phyloP scores from a whole-genome alignment of 2,797 vertebrate genomes.

The Hemitrygon akajei region DNA sequence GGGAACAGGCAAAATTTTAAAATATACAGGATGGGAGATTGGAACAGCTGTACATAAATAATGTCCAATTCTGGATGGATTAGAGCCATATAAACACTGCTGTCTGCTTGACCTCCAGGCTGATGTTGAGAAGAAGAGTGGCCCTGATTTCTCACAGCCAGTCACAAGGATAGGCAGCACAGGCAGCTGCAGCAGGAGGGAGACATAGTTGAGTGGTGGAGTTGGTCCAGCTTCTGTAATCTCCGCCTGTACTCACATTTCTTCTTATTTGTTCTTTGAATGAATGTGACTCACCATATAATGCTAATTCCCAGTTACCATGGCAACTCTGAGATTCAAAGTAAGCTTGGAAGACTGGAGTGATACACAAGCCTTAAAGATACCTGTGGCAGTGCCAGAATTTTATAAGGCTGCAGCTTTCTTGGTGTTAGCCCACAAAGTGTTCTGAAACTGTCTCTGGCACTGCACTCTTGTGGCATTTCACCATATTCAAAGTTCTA shows the following conservation, averaged over 20 bases:
- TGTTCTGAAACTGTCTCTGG: too few species aligned
- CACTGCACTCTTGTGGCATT: too few species aligned
- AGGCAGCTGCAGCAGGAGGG: background rate
- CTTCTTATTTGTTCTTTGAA: background rate
- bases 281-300: background rate
- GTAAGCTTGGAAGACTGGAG: background rate
- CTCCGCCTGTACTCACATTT: background rate
- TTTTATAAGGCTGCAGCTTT: background rate
- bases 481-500: too few species aligned
- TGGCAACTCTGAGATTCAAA: background rate
- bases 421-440: background rate
- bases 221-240: too few species aligned
- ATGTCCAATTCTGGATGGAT: background rate
- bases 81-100: background rate
- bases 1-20: background rate
- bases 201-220: background rate
- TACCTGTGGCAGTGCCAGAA: too few species aligned
- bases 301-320: background rate
- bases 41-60: background rate
- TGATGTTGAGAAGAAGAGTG: background rate
- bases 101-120: background rate
- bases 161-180: background rate
- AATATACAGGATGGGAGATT: background rate
- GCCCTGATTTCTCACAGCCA: background rate
- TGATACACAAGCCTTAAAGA: background rate